Evolutionary conservation across 2,113 vertebrate species (phyloP).

Genomic region (Pseudorhombus dupliciocellatus): DNA sequence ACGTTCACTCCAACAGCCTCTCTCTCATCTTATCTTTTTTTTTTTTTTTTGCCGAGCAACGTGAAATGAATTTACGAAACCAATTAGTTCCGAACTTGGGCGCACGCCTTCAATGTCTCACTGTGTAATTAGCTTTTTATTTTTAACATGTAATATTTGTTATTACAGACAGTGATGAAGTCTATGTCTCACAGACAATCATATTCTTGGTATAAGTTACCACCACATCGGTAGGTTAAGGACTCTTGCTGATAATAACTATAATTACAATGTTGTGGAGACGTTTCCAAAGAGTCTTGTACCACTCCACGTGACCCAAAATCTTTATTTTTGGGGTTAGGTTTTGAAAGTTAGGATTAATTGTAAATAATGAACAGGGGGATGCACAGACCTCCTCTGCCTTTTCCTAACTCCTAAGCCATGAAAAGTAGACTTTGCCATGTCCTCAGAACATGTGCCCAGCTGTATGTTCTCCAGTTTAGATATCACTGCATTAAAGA

Average conservation of each 20-base stretch:
- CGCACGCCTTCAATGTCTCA: neutral
- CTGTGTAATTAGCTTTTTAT: neutral
- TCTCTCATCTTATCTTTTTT: neutral
- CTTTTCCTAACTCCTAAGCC: neutral
- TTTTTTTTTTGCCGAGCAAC: neutral
- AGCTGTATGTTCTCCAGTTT: neutral
- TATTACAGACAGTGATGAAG: neutral
- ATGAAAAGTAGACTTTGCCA: neutral
- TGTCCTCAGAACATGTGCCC: neutral
- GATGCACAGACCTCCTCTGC: too few species aligned
- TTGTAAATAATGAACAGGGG: too few species aligned
- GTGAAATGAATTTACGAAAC: neutral
- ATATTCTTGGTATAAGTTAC: neutral
- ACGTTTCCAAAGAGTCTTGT: too few species aligned
- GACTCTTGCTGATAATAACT: too few species aligned
- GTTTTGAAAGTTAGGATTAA: too few species aligned
- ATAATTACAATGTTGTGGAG: too few species aligned
- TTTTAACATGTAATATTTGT: neutral
- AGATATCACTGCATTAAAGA: neutral
- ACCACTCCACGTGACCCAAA: too few species aligned
- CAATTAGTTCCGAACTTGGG: neutral
- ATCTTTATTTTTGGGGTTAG: too few species aligned
- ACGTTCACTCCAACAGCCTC: neutral
- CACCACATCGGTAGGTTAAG: neutral
- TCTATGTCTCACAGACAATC: neutral